Percentiles rank a stretch among this genome's conserved stretches.
Evolutionary conservation across 2,113 vertebrate species (phyloP).

Genomic region (Anas platyrhynchos): DNA sequence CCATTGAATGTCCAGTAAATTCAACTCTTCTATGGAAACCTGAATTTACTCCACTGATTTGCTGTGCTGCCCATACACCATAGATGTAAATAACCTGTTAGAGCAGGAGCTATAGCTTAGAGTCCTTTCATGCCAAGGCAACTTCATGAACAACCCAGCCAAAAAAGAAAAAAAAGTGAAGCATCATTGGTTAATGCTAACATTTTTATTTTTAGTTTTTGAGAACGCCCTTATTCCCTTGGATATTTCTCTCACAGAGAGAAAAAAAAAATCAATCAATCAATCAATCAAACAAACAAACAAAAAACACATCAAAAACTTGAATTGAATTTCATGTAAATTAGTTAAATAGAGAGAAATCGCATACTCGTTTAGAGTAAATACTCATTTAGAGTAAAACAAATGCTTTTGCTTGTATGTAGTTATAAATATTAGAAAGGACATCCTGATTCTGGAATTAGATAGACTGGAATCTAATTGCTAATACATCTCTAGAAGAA

Average conservation of each 20-base stretch:
- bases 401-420: neutral
- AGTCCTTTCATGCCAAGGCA: neutral
- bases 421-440: neutral
- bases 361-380: too few species aligned
- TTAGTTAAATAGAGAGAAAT: neutral
- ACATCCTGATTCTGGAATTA: neutral
- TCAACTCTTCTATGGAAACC: neutral
- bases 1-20: neutral
- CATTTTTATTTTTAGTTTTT: too few species aligned
- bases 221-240: neutral
- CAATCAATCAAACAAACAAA: neutral
- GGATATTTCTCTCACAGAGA: neutral
- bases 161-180: neutral
- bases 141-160: neutral
- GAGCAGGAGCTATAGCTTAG: neutral
- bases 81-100: neutral
- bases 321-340: neutral
- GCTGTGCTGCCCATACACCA: neutral
- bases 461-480: neutral
- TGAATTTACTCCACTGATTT: neutral
- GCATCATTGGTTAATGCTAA: neutral
- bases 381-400: neutral
- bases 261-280: neutral
- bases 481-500: neutral
- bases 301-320: neutral